Evolutionary conservation across 2,797 vertebrate genomes (phyloP).

Genomic region (Myotis myotis): DNA sequence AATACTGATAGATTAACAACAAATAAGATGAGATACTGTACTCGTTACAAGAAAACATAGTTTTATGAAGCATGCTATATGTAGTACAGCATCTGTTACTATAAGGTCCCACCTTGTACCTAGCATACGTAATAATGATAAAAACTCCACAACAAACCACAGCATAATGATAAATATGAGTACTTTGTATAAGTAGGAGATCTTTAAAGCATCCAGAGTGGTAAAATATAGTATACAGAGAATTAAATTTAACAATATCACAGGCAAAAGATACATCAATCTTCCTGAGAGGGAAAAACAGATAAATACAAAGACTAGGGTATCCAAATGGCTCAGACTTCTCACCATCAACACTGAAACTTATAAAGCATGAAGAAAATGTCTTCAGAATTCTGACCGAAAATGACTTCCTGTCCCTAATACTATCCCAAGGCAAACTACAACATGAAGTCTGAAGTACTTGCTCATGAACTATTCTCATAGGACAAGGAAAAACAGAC

Average conservation of each 20-base stretch:
- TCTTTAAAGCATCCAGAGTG: not conserved
- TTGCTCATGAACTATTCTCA: not conserved
- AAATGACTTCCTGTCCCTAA: not conserved
- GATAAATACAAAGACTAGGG: not conserved
- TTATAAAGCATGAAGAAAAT: not conserved
- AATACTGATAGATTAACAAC: not conserved
- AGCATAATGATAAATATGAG: not conserved
- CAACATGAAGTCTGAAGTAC: not conserved
- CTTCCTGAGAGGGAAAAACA: not conserved
- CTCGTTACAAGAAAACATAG: not conserved
- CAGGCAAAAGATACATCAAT: not conserved
- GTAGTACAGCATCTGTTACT: not conserved
- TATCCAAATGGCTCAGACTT: not conserved
- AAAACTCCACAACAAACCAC: not conserved
- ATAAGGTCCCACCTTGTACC: not conserved
- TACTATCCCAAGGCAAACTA: not conserved
- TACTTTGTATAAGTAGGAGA: not conserved
- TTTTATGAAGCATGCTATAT: not conserved
- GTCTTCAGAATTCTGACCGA: not conserved
- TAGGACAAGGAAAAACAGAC: not conserved
- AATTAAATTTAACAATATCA: not conserved
- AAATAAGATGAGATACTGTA: not conserved
- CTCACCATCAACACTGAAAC: not conserved
- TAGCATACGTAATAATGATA: not conserved
- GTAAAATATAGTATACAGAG: not conserved